Percentiles rank a stretch among this genome's conserved stretches.
phyloP scores from a whole-genome alignment of 2,888 invertebrate species.

The Agrochola lota region DNA sequence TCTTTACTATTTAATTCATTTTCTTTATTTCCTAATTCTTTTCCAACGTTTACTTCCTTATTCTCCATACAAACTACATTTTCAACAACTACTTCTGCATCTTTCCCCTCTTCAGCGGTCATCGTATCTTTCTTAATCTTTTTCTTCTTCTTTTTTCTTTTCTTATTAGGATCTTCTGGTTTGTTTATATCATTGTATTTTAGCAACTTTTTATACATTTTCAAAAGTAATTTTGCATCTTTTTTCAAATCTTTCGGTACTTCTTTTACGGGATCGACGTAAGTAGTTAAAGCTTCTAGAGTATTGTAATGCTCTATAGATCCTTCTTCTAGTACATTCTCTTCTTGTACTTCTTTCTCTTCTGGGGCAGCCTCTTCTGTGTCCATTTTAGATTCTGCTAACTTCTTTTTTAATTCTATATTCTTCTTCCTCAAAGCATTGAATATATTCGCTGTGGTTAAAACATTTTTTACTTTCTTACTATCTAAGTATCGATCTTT shows the following conservation, averaged over 20 bases:
- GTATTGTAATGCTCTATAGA: conserved; percentile 91
- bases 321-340: conserved; percentile 77
- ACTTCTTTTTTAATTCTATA: conserved; percentile 84
- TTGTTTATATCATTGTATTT: conserved; percentile 84
- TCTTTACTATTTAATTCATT: not conserved
- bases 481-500: conserved; percentile 91
- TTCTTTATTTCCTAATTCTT: conserved; percentile 4
- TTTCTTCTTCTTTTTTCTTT: conserved; percentile 79
- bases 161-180: conserved; percentile 78
- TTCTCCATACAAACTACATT: not conserved
- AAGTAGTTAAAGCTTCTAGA: conserved; percentile 81
- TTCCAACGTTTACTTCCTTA: not conserved
- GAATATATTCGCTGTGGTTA: conserved; percentile 89
- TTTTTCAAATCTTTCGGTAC: conserved; percentile 78
- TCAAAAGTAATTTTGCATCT: conserved; percentile 85
- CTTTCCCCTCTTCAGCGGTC: not conserved
- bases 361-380: conserved; percentile 30
- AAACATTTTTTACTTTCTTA: conserved; percentile 90
- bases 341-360: conserved; percentile 41
- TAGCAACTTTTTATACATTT: conserved; percentile 86
- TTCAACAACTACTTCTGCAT: not conserved
- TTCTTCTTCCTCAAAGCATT: conserved; percentile 92
- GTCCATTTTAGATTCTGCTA: conserved; percentile 73
- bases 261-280: conserved; percentile 79
- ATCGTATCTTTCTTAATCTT: conserved; percentile 42